Evolutionary conservation across 2,797 vertebrate species (phyloP).

Genomic region (Sebastes goodei): DNA sequence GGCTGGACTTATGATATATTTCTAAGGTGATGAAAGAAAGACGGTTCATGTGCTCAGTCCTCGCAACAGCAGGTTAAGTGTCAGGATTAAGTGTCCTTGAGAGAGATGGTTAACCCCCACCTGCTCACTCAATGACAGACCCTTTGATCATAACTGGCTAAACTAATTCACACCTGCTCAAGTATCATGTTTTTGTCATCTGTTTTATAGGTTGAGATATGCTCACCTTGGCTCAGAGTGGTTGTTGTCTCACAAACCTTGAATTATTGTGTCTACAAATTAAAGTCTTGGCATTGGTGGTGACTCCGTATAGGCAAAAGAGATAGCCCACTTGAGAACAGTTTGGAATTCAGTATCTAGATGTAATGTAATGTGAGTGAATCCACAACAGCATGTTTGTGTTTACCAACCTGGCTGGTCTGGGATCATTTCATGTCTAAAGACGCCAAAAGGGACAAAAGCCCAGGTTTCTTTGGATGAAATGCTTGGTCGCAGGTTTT

Average conservation of each 20-base stretch:
- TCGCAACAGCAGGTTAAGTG: neutral
- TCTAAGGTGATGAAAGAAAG: neutral
- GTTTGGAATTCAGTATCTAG: neutral
- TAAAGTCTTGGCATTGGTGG: neutral
- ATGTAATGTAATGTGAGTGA: neutral
- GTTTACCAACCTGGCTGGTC: neutral
- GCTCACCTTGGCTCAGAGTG: neutral
- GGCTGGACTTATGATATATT: neutral
- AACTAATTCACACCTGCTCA: slow-evolving; percentile 3
- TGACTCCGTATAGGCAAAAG: neutral
- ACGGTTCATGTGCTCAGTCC: neutral
- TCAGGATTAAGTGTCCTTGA: slow-evolving; percentile 21
- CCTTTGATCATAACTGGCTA: slow-evolving; percentile 6
- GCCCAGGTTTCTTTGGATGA: neutral
- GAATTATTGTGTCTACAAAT: neutral
- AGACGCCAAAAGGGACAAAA: neutral
- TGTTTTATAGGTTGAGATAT: neutral
- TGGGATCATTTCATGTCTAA: neutral
- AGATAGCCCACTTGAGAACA: neutral
- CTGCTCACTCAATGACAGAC: neutral
- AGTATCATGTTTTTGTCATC: neutral
- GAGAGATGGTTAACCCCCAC: slow-evolving; percentile 6
- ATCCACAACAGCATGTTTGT: neutral
- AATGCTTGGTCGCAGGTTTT: neutral
- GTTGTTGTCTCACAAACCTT: neutral